These are phyloP conservation scores for Sturnus vulgaris DNA, from an alignment of 2,113 vertebrate genomes.

Conservation along the genomic window DNA sequence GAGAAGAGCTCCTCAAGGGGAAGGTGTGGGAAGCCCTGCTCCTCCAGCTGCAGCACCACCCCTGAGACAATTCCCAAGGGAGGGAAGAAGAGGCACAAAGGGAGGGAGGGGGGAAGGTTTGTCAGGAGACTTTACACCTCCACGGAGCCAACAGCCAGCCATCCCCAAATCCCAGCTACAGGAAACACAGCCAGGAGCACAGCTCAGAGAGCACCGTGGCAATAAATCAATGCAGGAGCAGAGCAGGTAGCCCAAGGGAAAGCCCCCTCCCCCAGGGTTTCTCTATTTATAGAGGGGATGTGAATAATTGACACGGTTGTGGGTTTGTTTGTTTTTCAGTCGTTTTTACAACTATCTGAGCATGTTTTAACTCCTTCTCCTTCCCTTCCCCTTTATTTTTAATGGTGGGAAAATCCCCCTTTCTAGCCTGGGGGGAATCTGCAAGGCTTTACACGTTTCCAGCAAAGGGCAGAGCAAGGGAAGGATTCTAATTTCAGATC, in stretches of 20 bases:
- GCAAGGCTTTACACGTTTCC: constrained; percentile 28
- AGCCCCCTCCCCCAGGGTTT: neutral
- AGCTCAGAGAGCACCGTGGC: neutral
- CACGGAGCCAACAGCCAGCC: neutral
- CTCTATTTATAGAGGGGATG: constrained; percentile 20
- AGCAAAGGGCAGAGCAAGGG: constrained; percentile 18
- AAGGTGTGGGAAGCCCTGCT: constrained; percentile 39
- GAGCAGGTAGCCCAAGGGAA: neutral
- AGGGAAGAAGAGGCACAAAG: neutral
- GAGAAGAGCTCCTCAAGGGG: constrained; percentile 1
- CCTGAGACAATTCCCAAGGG: neutral
- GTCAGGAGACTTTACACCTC: neutral
- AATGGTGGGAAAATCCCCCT: constrained; percentile 53
- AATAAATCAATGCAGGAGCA: neutral
- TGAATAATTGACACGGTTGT: neutral
- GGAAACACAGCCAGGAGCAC: neutral
- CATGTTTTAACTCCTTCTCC: neutral
- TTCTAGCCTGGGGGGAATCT: neutral
- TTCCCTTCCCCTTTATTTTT: constrained; percentile 14
- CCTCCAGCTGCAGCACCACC: constrained; percentile 33
- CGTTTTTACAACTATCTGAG: neutral
- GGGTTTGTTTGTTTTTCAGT: neutral
- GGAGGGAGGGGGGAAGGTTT: neutral
- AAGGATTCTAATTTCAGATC: constrained; percentile 49
- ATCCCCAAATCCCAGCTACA: neutral